phyloP scores from a whole-genome alignment of 2,113 vertebrate genomes.

The Calonectris borealis region DNA sequence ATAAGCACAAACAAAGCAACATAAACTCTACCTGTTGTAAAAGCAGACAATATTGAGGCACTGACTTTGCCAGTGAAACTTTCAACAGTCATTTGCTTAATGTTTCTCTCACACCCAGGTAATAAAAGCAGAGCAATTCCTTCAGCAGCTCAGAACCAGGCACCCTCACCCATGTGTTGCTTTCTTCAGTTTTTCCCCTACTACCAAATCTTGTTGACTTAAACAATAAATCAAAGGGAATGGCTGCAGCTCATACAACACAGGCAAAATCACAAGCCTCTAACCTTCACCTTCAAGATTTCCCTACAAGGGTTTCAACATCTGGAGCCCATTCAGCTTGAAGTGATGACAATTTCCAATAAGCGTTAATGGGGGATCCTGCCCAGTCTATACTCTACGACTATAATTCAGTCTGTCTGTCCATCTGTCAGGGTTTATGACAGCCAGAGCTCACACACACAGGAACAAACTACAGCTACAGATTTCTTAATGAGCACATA shows the following conservation, averaged over 20 bases:
- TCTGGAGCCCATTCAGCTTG: slow-evolving; percentile 75
- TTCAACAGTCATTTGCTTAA: not conserved
- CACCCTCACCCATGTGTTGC: slow-evolving; percentile 58
- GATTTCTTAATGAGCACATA: slow-evolving; percentile 61
- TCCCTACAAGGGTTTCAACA: slow-evolving; percentile 68
- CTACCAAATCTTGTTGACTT: slow-evolving; percentile 73
- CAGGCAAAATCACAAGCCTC: slow-evolving; percentile 43
- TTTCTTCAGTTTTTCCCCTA: slow-evolving; percentile 65
- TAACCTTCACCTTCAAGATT: slow-evolving; percentile 55
- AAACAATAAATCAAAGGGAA: slow-evolving; percentile 75
- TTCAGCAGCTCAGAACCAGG: slow-evolving; percentile 45
- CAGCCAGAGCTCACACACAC: slow-evolving; percentile 59
- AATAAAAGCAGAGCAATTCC: slow-evolving; percentile 55
- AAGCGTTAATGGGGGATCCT: slow-evolving; percentile 76
- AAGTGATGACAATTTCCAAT: slow-evolving; percentile 80
- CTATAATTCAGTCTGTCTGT: slow-evolving; percentile 75
- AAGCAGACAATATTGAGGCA: not conserved
- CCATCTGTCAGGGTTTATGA: slow-evolving; percentile 70
- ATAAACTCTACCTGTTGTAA: not conserved
- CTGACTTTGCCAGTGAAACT: not conserved
- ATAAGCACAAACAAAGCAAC: not conserved
- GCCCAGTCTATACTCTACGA: slow-evolving; percentile 51
- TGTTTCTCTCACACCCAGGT: not conserved
- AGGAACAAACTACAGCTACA: slow-evolving; percentile 48
- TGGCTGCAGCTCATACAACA: slow-evolving; percentile 36